Base-by-base conservation (phyloP, 2,113 vertebrate species). In the Turnix velox region DNA sequence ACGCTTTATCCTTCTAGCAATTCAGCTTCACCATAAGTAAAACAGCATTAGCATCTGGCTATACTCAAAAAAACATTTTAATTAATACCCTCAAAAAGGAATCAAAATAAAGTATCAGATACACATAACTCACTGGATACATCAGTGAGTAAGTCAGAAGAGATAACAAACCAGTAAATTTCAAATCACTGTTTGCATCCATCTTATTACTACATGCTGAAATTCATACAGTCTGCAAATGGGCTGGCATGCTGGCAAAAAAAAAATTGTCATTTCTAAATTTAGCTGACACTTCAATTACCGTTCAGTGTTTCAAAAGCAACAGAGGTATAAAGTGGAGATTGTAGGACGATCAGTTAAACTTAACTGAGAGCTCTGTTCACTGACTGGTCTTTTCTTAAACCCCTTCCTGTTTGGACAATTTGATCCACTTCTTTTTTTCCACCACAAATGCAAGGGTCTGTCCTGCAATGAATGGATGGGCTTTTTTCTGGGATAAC, bases 401-500 rank as follows among this genome's bases (percentile, higher is more conserved):
- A 88, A 69, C 67, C 73, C 93, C 59, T 94, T 96, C 84, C 93
- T 95, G 87, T 89, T 94, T 93, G 87, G 69, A 89, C 85, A 91
- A 82, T 78, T 61, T 51, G 77, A 91, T 79, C 75, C 74, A 78
- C 92, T 87, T 75, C 46, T 73, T 78, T 93, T 91, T 74, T 79
- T 61, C 72, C 42, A 51, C 65, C 5, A 12, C 48, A 88, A 72
- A 48, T 45, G 7, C 68, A 68, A 95, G 91, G 84, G 58, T 90
- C 66, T 88, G 92, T 88, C 92, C 81, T 66, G 81, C 78, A 87
- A 46, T 96, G 90, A 95, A 96, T 87, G 92, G 92, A 90, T 40
- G 40, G 49, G 68, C 54, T 88, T 93, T 91, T 84, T 87, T 89
- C 96, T 91, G 88, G 95, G 95, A 95, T 87, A 96, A 90, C 85